Conservation (phyloP, 2,888 invertebrate species). For the Margaritifera margaritifera region DNA sequence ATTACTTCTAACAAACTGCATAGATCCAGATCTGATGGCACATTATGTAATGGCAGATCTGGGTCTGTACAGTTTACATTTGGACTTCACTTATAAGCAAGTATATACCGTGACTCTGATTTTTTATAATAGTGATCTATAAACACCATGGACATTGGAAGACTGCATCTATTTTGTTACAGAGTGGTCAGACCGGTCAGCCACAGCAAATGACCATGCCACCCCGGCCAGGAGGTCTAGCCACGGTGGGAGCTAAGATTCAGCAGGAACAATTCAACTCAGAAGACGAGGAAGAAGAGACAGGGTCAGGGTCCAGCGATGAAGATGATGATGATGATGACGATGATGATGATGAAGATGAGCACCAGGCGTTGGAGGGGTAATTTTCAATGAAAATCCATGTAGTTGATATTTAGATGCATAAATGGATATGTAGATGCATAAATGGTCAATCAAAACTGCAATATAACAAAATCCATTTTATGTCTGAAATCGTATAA, state of each 20-base stretch:
- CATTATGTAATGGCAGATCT: no score
- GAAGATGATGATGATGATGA: constrained; percentile 57
- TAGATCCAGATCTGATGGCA: no score
- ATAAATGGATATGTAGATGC: no score
- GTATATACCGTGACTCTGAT: no score
- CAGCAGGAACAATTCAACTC: constrained; percentile 53
- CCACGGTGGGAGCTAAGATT: constrained; percentile 8
- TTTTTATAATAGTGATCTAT: no score
- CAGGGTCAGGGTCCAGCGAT: constrained; percentile 32
- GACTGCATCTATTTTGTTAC: no score
- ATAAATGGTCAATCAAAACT: background rate
- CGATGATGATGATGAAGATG: constrained; percentile 61
- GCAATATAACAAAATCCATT: background rate
- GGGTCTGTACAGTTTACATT: no score
- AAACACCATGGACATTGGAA: no score
- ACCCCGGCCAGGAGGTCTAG: constrained; percentile 7
- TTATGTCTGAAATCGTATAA: background rate
- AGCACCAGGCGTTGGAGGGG: constrained; percentile 52
- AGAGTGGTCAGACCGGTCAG: no score
- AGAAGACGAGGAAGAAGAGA: constrained; percentile 59
- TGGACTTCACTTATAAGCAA: no score
- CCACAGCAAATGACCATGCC: no score
- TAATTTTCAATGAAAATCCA: constrained; percentile 7
- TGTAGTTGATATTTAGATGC: background rate
- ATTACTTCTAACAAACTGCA: no score